Evolutionary conservation across 1,140 invertebrate genomes (phyloP).

Genomic region (Brachionus manjavacas): DNA sequence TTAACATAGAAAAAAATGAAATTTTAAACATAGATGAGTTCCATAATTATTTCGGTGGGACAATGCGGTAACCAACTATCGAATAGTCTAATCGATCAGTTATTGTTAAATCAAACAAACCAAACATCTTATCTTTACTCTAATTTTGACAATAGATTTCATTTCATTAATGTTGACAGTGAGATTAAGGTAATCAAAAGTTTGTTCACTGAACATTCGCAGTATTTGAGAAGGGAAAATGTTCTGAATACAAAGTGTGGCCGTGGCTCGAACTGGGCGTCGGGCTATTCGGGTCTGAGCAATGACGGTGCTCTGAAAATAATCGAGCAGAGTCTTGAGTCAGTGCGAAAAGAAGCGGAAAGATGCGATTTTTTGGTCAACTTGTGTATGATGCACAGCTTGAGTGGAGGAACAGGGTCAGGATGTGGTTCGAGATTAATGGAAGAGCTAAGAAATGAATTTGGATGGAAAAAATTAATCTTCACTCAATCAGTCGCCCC

Average conservation of each 20-base stretch:
- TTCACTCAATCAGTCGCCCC: slow-evolving; percentile 36
- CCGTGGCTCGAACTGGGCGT: slow-evolving; percentile 69
- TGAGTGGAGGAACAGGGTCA: slow-evolving; percentile 57
- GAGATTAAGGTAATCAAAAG: slow-evolving; percentile 57
- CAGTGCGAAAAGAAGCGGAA: slow-evolving; percentile 62
- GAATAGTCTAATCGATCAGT: slow-evolving; percentile 64
- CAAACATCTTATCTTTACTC: slow-evolving; percentile 53
- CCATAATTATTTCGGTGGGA: slow-evolving; percentile 60
- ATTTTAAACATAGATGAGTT: neutral
- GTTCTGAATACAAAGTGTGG: slow-evolving; percentile 66
- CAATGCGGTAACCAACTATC: slow-evolving; percentile 73
- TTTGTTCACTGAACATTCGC: slow-evolving; percentile 67
- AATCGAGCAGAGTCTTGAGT: slow-evolving; percentile 58
- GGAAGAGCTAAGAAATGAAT: slow-evolving; percentile 46
- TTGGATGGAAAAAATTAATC: neutral
- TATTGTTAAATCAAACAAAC: slow-evolving; percentile 65
- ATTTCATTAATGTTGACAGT: slow-evolving; percentile 12
- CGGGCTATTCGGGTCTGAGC: slow-evolving; percentile 62
- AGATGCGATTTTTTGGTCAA: slow-evolving; percentile 66
- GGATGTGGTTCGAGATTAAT: slow-evolving; percentile 64
- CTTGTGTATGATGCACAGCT: slow-evolving; percentile 66
- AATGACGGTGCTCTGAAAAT: slow-evolving; percentile 61
- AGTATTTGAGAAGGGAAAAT: slow-evolving; percentile 65
- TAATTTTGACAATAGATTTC: slow-evolving; percentile 59
- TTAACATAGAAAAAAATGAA: neutral